Conservation (phyloP, 2,797 vertebrate species). For the Tauraco hartlaubi region DNA sequence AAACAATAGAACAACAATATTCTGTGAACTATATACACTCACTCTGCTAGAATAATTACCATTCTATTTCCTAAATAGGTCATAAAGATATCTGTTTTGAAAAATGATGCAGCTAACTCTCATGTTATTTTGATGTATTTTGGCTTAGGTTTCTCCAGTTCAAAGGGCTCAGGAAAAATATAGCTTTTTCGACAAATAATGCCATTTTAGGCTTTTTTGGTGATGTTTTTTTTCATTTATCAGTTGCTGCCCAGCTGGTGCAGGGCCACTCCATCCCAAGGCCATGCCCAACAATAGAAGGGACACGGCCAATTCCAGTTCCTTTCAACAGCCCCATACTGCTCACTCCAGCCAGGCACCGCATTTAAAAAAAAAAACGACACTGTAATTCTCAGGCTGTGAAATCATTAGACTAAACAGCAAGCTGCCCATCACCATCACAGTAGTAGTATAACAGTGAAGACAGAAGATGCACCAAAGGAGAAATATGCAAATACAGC, state of each 20-base stretch:
- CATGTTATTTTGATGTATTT: not conserved
- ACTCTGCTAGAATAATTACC: not conserved
- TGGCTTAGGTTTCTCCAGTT: not conserved
- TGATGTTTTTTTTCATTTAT: not conserved
- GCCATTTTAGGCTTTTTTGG: not conserved
- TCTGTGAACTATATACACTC: not conserved
- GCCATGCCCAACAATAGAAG: not conserved
- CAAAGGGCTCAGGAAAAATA: not conserved
- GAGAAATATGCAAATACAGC: not conserved
- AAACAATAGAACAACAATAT: not conserved
- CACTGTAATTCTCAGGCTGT: not conserved
- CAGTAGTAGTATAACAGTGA: not conserved
- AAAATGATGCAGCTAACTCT: constrained; percentile 25
- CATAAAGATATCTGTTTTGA: constrained; percentile 33
- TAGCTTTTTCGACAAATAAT: constrained; percentile 39
- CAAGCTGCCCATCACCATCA: not conserved
- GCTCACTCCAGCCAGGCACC: not conserved
- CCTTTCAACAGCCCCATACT: not conserved
- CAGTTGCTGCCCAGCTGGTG: not conserved
- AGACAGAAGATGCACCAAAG: not conserved
- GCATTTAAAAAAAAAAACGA: not conserved
- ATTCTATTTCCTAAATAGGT: constrained; percentile 5
- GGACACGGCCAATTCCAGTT: not conserved
- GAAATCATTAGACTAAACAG: not conserved
- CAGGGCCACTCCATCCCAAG: not conserved